Conservation (phyloP, 2,113 vertebrate genomes). For the Syngnathus scovelli region DNA sequence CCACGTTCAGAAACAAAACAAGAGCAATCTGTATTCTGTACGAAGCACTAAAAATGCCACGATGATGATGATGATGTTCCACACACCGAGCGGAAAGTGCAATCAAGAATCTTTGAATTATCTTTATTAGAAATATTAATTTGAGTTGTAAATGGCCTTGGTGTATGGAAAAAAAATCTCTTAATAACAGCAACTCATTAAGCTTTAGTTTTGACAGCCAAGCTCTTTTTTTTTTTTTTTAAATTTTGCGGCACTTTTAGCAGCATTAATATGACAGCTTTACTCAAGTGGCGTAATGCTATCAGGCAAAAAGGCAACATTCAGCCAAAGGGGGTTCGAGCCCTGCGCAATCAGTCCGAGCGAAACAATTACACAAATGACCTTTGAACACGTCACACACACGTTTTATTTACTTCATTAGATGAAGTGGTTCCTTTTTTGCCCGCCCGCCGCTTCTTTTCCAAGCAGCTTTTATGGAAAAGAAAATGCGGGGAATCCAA, state of each 20-base stretch:
- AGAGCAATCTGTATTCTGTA: too few relatives aligned
- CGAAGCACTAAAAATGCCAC: too few relatives aligned
- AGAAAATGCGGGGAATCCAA: constrained; percentile 24
- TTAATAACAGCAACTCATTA: too few relatives aligned
- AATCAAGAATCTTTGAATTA: too few relatives aligned
- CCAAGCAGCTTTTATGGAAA: constrained; percentile 27
- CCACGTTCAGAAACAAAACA: too few relatives aligned
- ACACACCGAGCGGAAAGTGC: too few relatives aligned
- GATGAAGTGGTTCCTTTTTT: constrained; percentile 62
- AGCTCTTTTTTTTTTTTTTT: constrained; percentile 33
- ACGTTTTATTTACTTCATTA: constrained; percentile 66
- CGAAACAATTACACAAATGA: constrained; percentile 76
- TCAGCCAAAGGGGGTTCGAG: constrained; percentile 47
- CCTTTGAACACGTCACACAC: constrained; percentile 65
- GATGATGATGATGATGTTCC: too few relatives aligned
- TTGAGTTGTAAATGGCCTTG: too few relatives aligned
- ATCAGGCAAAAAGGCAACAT: constrained; percentile 62
- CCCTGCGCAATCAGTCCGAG: constrained; percentile 46
- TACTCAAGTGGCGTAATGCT: constrained; percentile 64
- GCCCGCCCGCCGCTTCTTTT: constrained; percentile 28
- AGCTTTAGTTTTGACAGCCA: too few relatives aligned
- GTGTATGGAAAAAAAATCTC: too few relatives aligned
- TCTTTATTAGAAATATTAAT: too few relatives aligned
- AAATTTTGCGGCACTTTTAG: constrained; percentile 49
- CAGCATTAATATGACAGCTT: constrained; percentile 64